A percentile compares a stretch with the other conserved stretches of the same genome.
phyloP scores from a whole-genome alignment of 2,888 invertebrate genomes.

The Heliconius aoede region DNA sequence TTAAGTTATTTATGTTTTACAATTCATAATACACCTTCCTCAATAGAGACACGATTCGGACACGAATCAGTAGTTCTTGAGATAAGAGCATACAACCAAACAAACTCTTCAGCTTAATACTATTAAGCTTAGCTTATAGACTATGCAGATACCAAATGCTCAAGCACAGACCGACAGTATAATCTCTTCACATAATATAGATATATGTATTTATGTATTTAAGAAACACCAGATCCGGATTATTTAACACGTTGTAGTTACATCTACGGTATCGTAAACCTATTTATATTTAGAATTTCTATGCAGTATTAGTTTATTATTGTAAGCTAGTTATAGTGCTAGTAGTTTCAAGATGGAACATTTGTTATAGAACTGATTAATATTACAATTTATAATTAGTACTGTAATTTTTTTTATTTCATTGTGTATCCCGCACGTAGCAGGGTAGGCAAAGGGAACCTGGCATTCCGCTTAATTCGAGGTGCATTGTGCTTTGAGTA shows the following conservation, averaged over 20 bases:
- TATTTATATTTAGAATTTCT: conserved; percentile 17
- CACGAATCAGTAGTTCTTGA: too few relatives aligned
- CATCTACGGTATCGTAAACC: conserved; percentile 3
- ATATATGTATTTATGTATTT: background rate
- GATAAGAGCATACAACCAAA: too few relatives aligned
- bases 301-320: conserved; percentile 4
- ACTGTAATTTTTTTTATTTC: too few relatives aligned
- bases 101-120: too few relatives aligned
- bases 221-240: background rate
- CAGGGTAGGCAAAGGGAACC: too few relatives aligned
- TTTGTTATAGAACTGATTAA: background rate
- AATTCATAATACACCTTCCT: too few relatives aligned
- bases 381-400: background rate
- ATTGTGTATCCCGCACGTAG: too few relatives aligned
- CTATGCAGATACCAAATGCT: background rate
- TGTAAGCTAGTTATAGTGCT: background rate
- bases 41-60: too few relatives aligned
- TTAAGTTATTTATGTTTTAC: too few relatives aligned
- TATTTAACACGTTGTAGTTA: conserved; percentile 3
- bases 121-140: too few relatives aligned
- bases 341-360: background rate
- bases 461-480: too few relatives aligned
- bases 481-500: too few relatives aligned
- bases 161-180: background rate
- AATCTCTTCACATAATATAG: conserved; percentile 3